phyloP scores from a whole-genome alignment of 2,113 vertebrate genomes.

The Meriones unguiculatus region DNA sequence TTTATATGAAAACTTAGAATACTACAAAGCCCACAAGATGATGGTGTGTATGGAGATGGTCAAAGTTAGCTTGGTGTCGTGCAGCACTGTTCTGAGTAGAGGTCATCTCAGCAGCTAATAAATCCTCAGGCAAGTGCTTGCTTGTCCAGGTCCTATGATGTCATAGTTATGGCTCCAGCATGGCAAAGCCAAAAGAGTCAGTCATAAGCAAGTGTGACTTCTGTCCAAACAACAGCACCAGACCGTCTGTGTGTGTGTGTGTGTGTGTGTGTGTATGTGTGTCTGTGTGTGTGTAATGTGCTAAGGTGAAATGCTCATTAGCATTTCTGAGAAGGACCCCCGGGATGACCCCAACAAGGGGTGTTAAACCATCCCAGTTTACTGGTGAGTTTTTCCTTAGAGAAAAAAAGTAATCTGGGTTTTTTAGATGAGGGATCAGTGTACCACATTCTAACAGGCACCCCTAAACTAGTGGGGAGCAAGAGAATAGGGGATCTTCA shows the following conservation, averaged over 20 bases:
- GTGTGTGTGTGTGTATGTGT: too few species aligned
- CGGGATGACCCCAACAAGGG: not conserved
- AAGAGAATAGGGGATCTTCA: not conserved
- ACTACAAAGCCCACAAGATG: not conserved
- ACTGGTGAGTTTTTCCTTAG: slow-evolving; percentile 42
- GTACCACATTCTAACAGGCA: not conserved
- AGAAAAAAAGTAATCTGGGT: not conserved
- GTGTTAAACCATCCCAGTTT: slow-evolving; percentile 43
- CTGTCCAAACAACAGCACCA: slow-evolving; percentile 41
- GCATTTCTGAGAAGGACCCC: slow-evolving; percentile 58
- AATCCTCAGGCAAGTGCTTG: not conserved
- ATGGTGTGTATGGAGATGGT: not conserved
- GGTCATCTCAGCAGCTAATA: not conserved
- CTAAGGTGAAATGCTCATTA: slow-evolving; percentile 39
- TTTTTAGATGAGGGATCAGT: not conserved
- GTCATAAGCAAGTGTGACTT: slow-evolving; percentile 22
- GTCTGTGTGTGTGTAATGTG: slow-evolving; percentile 65
- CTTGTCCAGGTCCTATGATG: not conserved
- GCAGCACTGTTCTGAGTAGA: not conserved
- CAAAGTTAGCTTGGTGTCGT: not conserved
- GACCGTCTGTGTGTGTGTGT: slow-evolving; percentile 69
- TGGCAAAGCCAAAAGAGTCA: slow-evolving; percentile 21
- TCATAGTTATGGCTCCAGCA: not conserved
- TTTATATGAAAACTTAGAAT: not conserved
- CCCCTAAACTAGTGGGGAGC: not conserved